Evolutionary conservation across 2,113 vertebrate species (phyloP), one percentile per base, ranked within the genome.

Genomic region (Etheostoma cragini): DNA sequence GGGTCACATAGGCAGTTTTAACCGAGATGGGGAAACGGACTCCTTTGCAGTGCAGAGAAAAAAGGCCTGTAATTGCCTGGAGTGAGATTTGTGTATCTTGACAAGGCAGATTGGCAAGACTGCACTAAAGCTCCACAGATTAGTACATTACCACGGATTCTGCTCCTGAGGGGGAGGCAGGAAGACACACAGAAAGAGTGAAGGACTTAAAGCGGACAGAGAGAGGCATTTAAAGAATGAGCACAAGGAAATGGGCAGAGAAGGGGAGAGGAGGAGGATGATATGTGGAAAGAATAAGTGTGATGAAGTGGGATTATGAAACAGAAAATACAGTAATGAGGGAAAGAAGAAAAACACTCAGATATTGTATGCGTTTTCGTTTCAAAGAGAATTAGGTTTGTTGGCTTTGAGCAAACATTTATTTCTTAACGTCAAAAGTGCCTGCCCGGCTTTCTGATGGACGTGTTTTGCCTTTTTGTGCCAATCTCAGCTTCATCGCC

Each of bases 31-130:
- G 35, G 71, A 84, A 84, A 72, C 71, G 42, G 69, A 83, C 78
- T 90, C 61, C 47, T 80, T 86, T 80, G 47, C 76, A 67, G 76
- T 65, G 65, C 53, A 58, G 53, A 60, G 76, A 81, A 85, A 83
- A 87, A 84, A 58, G 72, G 67, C 65, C 84, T 83, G 56, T 88
- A 91, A 93, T 93, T 94, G 89, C 92, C 89, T 89, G 76, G 81
- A 81, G 81, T 85, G 86, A 89, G 86, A 90, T 91, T 91, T 94
- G 84, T 92, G 87, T 89, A 82, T 92, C 87, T 90, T 93, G 93
- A 94, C 88, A 89, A 87, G 82, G 89, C 74, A 87, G 89, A 93
- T 91, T 93, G 91, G 92, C 92, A 89, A 88, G 66, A 76, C 90
- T 83, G 85, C 84, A 80, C 85, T 87, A 87, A 89, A 89, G 87